A percentile compares a stretch with the other conserved stretches of the same genome.
Conservation (phyloP, 2,797 vertebrate genomes). For the Etheostoma perlongum region DNA sequence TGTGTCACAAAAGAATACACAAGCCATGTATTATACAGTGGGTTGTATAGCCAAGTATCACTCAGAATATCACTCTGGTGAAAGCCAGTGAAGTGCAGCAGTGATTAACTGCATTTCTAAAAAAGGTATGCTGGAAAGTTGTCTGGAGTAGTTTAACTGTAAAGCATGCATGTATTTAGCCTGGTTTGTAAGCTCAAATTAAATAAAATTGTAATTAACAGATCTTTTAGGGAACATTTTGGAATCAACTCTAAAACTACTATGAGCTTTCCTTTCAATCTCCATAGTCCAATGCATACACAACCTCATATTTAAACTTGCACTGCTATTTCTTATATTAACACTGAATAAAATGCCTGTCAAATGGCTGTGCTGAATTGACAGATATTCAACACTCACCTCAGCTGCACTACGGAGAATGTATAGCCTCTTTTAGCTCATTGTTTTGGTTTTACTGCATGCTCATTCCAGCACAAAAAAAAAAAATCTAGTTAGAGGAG, state of each 20-base stretch:
- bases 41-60: conserved; percentile 9
- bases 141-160: neutral
- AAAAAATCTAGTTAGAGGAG: neutral
- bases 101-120: neutral
- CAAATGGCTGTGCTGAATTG: neutral
- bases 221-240: no score
- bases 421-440: no score
- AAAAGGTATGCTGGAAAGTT: neutral
- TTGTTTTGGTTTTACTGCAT: neutral
- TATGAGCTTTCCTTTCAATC: no score
- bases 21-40: neutral
- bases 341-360: neutral
- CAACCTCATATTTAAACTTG: no score
- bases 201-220: no score
- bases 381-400: neutral
- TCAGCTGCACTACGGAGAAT: neutral
- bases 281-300: no score
- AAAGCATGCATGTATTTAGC: no score
- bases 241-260: no score
- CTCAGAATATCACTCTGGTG: neutral
- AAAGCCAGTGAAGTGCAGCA: neutral
- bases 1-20: conserved; percentile 23
- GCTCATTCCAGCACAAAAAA: neutral
- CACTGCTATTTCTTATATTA: neutral
- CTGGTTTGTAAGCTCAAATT: no score